Conservation (phyloP, 2,888 invertebrate genomes). For the Cephus rjabovi region DNA sequence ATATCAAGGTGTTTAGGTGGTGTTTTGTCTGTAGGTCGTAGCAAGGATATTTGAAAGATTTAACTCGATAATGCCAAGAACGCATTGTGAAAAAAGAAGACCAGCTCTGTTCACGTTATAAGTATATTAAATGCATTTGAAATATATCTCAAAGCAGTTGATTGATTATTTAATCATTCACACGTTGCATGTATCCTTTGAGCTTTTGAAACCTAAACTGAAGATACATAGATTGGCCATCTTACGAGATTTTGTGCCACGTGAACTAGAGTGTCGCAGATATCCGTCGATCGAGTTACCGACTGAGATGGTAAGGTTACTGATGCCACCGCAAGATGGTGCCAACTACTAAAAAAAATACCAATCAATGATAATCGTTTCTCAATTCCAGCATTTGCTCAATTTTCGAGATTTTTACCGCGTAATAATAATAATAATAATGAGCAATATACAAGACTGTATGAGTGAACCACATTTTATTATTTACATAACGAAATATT, state of each 20-base stretch:
- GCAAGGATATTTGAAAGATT: too few relatives aligned
- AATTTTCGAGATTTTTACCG: neutral
- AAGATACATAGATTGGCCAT: neutral
- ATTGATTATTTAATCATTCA: too few relatives aligned
- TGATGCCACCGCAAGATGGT: too few relatives aligned
- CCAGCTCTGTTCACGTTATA: too few relatives aligned
- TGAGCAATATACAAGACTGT: neutral
- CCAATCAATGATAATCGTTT: neutral
- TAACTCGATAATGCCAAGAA: too few relatives aligned
- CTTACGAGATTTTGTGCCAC: too few relatives aligned
- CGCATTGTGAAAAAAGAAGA: too few relatives aligned
- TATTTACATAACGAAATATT: neutral
- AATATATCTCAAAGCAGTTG: neutral
- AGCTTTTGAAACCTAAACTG: neutral
- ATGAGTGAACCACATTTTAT: neutral
- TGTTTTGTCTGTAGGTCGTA: too few relatives aligned
- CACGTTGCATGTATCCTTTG: neutral
- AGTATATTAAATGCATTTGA: neutral
- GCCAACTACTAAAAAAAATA: neutral
- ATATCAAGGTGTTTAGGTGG: too few relatives aligned
- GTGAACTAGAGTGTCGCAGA: neutral
- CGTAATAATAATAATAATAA: too few relatives aligned
- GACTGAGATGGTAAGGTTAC: neutral
- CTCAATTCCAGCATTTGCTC: neutral
- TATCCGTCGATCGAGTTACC: neutral